phyloP scores from a whole-genome alignment of 2,797 vertebrate genomes.

The Lindbergichthys nudifrons region DNA sequence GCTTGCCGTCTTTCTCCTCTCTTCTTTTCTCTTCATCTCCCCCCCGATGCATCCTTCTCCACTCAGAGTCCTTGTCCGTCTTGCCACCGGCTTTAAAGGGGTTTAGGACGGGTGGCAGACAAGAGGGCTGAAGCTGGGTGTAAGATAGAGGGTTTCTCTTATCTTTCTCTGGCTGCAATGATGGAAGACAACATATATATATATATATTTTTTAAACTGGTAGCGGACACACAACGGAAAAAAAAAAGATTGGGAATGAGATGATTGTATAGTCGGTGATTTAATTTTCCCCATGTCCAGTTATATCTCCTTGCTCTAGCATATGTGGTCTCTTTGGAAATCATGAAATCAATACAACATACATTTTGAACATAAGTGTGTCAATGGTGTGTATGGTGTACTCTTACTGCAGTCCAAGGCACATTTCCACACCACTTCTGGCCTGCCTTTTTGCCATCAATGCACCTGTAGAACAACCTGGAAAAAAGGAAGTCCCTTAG shows the following conservation, averaged over 20 bases:
- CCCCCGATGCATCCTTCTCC: constrained; percentile 70
- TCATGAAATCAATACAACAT: background rate
- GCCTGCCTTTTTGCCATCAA: constrained; percentile 83
- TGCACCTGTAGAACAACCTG: constrained; percentile 92
- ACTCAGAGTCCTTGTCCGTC: constrained; percentile 71
- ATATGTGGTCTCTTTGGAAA: background rate
- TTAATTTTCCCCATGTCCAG: background rate
- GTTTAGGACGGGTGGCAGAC: constrained; percentile 83
- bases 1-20: constrained; percentile 18
- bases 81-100: constrained; percentile 88
- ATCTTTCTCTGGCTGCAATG: constrained; percentile 80
- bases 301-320: background rate
- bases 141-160: constrained; percentile 59
- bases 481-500: constrained; percentile 1
- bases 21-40: constrained; percentile 20
- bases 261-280: background rate
- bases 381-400: too few relatives aligned
- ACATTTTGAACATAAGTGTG: background rate
- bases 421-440: constrained; percentile 92
- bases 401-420: constrained; percentile 89
- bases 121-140: constrained; percentile 52
- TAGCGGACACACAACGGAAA: background rate
- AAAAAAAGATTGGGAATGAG: background rate
- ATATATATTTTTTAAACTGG: background rate
- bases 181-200: background rate